Evolutionary conservation across 2,113 vertebrate genomes (phyloP), one percentile per base, ranked within the genome.

Genomic region (Petromus typicus): DNA sequence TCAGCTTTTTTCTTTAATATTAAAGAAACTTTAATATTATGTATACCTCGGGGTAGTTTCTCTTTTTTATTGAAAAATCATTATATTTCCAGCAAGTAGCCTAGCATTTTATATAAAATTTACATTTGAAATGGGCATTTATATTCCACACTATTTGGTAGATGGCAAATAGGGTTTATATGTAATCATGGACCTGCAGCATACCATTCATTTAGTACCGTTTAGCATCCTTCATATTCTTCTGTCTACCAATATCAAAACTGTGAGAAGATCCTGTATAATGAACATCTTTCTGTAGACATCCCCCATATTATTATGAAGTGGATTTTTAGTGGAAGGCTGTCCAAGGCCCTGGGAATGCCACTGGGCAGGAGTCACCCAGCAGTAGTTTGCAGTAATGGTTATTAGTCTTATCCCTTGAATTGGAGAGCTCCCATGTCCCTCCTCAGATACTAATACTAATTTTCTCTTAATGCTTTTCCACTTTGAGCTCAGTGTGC

Each of bases 381-480:
- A 11, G 48, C 30, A 2, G 23, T 5, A 5, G 23, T 54, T 25
- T 78, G 69, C 34, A 88, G 45, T 97, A 80, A 86, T 56, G 43
- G 61, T 69, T 88, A 85, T 90, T 94, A 83, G n/a, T 34, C 30
- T 92, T 83, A 71, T 30, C 32, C 69, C 57, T 59, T 95, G 75
- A 89, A 82, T 86, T 67, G 40, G 5, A 7, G 8, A 43, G 51
- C 8, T 37, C 34, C 34, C 4, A 82, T 92, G 90, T 79, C 34
- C 86, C 79, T 76, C 43, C 17, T 79, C 57, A 51, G 64, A 90
- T 43, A 66, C 32, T 96, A 90, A 6, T 80, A 79, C 86, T 64
- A 91, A 76, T 92, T 95, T 94, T 89, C 40, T 89, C 51, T 94
- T 95, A 94, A 86, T 95, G 69, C 13, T 91, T 94, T 97, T 89